These are phyloP conservation scores for Cuculus canorus DNA, from an alignment of 2,797 vertebrate genomes.

Conservation along the genomic window DNA sequence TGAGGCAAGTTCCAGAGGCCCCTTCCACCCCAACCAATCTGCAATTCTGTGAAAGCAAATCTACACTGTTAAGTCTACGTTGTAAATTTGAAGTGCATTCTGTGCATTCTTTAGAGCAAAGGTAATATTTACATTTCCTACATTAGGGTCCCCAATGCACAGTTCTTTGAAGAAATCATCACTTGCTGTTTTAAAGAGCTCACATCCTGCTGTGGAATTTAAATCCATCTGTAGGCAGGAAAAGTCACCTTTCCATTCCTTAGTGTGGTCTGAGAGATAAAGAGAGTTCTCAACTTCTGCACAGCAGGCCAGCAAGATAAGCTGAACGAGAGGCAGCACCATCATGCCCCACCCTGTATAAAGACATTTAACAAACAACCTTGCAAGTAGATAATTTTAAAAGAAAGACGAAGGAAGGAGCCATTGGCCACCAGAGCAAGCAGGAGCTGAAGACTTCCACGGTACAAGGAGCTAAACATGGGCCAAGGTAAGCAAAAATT, in stretches of 20 bases:
- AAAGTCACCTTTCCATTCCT: neutral
- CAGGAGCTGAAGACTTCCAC: neutral
- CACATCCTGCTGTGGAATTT: fast-evolving
- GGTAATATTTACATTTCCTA: neutral
- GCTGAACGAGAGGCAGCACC: neutral
- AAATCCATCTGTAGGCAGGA: neutral
- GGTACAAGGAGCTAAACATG: neutral
- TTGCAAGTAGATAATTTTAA: neutral
- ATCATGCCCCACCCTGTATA: neutral
- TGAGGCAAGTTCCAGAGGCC: neutral
- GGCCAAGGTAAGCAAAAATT: conserved; percentile 58
- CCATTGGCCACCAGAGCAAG: neutral
- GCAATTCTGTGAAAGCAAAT: neutral
- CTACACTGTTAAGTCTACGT: neutral
- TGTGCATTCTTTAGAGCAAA: neutral
- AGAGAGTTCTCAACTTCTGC: neutral
- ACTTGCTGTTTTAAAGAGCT: neutral
- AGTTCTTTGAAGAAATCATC: neutral
- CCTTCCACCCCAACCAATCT: neutral
- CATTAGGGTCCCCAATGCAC: neutral
- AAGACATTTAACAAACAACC: conserved; percentile 22
- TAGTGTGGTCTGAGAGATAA: conserved; percentile 44
- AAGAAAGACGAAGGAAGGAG: neutral
- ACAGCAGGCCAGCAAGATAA: conserved; percentile 39
- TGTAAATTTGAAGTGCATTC: neutral